These are phyloP conservation scores for Dryocosmus kuriphilus DNA, from an alignment of 2,888 invertebrate genomes.

Conservation along the genomic window DNA sequence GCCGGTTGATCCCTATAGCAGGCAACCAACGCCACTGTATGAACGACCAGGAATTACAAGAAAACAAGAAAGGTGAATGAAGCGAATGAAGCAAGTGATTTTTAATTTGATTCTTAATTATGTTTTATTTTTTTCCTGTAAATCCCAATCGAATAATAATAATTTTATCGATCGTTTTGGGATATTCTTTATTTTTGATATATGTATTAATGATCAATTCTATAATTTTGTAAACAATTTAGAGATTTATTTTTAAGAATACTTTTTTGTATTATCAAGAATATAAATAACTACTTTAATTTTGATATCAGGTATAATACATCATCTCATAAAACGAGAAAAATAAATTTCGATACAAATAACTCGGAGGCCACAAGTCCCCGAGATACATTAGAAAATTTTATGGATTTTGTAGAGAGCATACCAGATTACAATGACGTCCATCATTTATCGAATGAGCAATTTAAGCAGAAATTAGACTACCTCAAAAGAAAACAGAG, in stretches of 20 bases:
- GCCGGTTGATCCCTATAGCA: constrained; percentile 85
- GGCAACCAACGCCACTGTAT: constrained; percentile 85
- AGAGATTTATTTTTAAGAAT: not conserved
- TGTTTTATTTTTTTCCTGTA: not conserved
- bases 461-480: constrained; percentile 86
- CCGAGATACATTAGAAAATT: constrained; percentile 79
- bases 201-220: no score
- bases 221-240: not conserved
- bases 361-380: constrained; percentile 55
- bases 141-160: no score
- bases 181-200: no score
- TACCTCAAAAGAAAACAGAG: constrained; percentile 83
- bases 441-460: constrained; percentile 86
- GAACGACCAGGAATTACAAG: constrained; percentile 78
- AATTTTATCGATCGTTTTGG: no score
- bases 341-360: constrained; percentile 42
- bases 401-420: constrained; percentile 87
- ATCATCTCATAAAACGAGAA: not conserved
- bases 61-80: constrained; percentile 30
- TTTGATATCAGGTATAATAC: not conserved
- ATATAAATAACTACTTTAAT: not conserved
- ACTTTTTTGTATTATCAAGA: not conserved
- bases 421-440: constrained; percentile 90
- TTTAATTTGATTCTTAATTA: not conserved
- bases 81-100: not conserved